Evolutionary conservation across 2,113 vertebrate genomes (phyloP).

Genomic region (Sylvicapra grimmia): DNA sequence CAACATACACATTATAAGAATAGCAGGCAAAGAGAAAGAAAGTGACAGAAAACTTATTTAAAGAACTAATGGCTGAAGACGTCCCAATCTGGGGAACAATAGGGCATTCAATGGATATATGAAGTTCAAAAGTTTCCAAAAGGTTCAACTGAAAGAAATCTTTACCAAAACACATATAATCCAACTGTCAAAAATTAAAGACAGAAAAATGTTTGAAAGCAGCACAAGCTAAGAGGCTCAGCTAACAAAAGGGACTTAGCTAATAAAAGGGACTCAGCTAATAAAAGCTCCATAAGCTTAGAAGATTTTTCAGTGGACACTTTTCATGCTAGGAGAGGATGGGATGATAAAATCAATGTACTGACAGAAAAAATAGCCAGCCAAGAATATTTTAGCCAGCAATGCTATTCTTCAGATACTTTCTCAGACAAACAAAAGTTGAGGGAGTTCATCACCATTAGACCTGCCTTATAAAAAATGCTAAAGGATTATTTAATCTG

Average conservation of each 20-base stretch:
- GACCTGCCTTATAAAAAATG: background rate
- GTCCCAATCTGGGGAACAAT: background rate
- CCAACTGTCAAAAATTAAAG: background rate
- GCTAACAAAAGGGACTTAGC: background rate
- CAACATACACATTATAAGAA: background rate
- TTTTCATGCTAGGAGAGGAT: background rate
- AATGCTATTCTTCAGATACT: background rate
- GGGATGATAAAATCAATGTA: background rate
- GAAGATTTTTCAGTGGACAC: background rate
- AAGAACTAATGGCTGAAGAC: background rate
- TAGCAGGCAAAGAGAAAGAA: background rate
- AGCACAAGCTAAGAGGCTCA: background rate
- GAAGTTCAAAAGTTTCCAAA: background rate
- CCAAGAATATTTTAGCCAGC: background rate
- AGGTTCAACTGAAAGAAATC: background rate
- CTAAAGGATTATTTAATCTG: background rate
- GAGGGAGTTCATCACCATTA: background rate
- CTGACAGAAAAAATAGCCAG: background rate
- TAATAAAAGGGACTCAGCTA: background rate
- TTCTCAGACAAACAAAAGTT: background rate
- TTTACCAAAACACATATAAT: background rate
- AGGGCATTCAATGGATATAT: background rate
- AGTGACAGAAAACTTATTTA: background rate
- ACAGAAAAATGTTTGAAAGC: background rate
- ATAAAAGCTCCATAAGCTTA: background rate